Conservation (phyloP, 2,797 vertebrate genomes). For the Mus spretus region DNA sequence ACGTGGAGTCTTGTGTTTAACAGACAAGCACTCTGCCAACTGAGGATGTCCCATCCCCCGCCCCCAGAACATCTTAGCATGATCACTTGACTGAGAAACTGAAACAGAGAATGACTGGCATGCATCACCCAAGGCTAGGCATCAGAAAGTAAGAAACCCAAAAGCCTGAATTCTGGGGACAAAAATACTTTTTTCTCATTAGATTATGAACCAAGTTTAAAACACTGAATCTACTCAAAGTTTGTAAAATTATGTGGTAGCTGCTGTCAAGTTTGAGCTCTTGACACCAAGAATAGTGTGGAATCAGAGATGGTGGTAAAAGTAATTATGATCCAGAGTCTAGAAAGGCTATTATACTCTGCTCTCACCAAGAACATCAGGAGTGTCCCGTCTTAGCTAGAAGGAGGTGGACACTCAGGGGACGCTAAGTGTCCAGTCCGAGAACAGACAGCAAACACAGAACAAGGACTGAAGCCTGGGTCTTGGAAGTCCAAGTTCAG, state of each 20-base stretch:
- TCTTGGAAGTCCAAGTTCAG: slow-evolving; percentile 14
- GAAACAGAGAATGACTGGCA: background rate
- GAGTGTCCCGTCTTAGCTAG: background rate
- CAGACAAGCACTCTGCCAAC: background rate
- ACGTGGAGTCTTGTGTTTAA: background rate
- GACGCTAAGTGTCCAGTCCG: background rate
- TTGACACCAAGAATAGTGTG: background rate
- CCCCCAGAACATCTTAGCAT: slow-evolving; percentile 13
- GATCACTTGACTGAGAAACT: slow-evolving; percentile 47
- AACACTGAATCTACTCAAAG: slow-evolving; percentile 61
- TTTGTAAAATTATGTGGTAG: slow-evolving; percentile 35
- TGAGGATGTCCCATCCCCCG: background rate
- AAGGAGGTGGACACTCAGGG: slow-evolving; percentile 9
- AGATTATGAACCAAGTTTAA: slow-evolving; percentile 38
- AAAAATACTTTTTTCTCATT: background rate
- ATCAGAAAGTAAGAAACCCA: slow-evolving; percentile 54
- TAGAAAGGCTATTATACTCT: background rate
- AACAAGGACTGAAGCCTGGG: background rate
- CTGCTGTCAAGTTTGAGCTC: slow-evolving; percentile 16
- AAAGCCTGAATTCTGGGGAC: slow-evolving; percentile 10
- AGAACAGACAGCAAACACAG: slow-evolving; percentile 24
- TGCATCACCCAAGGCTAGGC: background rate
- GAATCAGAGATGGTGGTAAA: background rate
- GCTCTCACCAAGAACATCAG: slow-evolving; percentile 37
- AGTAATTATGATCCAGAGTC: background rate